A percentile compares a stretch with the other conserved stretches of the same genome.
phyloP scores from a whole-genome alignment of 2,797 vertebrate species.

The Telmatherina bonti region DNA sequence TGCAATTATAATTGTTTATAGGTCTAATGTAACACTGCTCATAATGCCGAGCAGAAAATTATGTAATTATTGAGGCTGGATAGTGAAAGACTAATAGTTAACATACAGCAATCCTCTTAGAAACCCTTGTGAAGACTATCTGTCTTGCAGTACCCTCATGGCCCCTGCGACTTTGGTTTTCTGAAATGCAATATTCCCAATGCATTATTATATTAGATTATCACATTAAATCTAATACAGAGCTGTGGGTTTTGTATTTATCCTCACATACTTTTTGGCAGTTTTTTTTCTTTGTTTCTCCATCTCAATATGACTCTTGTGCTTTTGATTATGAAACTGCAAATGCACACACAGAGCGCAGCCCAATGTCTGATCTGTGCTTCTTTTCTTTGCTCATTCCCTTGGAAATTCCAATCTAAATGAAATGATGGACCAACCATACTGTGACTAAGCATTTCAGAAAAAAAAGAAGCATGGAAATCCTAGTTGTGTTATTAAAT shows the following conservation, averaged over 20 bases:
- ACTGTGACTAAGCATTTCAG: constrained; percentile 13
- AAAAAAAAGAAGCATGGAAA: constrained; percentile 30
- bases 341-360: constrained; percentile 3
- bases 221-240: constrained; percentile 23
- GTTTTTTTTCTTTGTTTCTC: constrained; percentile 8
- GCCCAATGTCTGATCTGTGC: constrained; percentile 6
- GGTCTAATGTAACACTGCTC: background rate
- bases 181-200: constrained; percentile 2
- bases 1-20: constrained; percentile 7
- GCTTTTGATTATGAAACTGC: constrained; percentile 31
- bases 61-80: background rate
- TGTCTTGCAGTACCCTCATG: background rate
- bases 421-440: constrained; percentile 9
- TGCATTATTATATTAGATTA: background rate
- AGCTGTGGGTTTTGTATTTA: constrained; percentile 9
- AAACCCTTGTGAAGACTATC: background rate
- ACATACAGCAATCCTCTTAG: background rate
- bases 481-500: constrained; percentile 12
- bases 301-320: background rate
- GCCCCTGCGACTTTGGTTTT: background rate
- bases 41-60: background rate
- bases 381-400: constrained; percentile 33
- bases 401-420: constrained; percentile 37
- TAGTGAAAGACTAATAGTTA: background rate
- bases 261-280: constrained; percentile 27